phyloP scores from a whole-genome alignment of 2,888 invertebrate species.

The Hymenopus coronatus region DNA sequence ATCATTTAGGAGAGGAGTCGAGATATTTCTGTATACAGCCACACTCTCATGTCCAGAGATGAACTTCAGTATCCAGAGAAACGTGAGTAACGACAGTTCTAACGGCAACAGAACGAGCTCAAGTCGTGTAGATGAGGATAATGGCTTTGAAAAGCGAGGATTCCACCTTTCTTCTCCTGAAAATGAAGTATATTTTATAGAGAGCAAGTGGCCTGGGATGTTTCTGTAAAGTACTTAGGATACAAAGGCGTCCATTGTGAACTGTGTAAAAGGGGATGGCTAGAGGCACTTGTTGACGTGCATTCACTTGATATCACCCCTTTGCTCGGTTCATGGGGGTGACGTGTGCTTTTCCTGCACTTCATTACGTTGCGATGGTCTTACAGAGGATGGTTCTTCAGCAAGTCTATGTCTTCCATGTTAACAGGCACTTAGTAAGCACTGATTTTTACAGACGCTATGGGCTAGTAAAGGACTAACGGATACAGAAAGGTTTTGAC shows the following conservation, averaged over 20 bases:
- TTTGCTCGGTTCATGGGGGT: background rate
- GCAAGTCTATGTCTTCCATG: background rate
- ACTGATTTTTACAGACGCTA: too few relatives aligned
- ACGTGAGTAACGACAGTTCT: too few relatives aligned
- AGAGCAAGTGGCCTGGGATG: background rate
- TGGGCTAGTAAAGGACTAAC: too few relatives aligned
- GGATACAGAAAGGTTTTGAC: too few relatives aligned
- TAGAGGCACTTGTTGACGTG: background rate
- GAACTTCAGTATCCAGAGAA: too few relatives aligned
- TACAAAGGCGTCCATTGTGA: background rate
- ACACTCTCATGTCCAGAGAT: too few relatives aligned
- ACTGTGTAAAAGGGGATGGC: background rate
- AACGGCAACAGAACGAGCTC: too few relatives aligned
- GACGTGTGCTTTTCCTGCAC: background rate
- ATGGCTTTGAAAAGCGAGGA: background rate
- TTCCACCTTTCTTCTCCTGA: background rate
- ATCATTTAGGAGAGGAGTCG: too few relatives aligned
- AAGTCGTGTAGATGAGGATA: background rate
- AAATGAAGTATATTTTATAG: background rate
- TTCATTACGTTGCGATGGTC: background rate
- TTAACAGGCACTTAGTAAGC: too few relatives aligned
- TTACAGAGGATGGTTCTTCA: background rate
- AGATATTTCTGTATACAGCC: too few relatives aligned
- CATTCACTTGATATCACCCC: background rate
- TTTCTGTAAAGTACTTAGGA: background rate